phyloP scores from a whole-genome alignment of 2,888 invertebrate genomes.

The Drosophila subsilvestris region DNA sequence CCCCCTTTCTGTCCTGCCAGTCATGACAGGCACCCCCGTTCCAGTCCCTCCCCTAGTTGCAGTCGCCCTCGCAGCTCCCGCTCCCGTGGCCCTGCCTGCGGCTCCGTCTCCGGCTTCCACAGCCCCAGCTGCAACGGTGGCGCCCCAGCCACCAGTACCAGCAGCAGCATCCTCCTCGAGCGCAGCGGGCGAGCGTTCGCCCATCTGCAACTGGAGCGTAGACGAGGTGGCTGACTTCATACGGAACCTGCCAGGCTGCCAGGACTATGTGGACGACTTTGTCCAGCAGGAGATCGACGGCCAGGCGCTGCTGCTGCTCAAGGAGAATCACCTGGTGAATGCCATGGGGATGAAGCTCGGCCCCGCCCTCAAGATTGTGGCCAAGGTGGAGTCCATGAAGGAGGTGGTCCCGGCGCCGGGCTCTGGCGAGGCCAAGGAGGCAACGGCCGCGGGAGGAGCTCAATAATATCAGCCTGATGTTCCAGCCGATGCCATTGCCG shows the following conservation, averaged over 20 bases:
- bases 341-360: slow-evolving; percentile 98
- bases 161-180: slow-evolving; percentile 17
- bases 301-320: slow-evolving; percentile 94
- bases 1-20: not conserved
- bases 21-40: not conserved
- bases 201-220: slow-evolving; percentile 87
- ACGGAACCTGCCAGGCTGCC: slow-evolving; percentile 94
- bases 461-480: slow-evolving; percentile 53
- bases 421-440: slow-evolving; percentile 52
- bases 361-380: slow-evolving; percentile 97
- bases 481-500: slow-evolving; percentile 19
- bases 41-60: not conserved
- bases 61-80: not conserved
- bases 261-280: slow-evolving; percentile 97
- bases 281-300: slow-evolving; percentile 98
- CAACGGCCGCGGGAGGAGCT: slow-evolving; percentile 21
- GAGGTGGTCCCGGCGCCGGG: slow-evolving; percentile 68
- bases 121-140: slow-evolving; percentile 12
- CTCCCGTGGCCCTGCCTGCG: not conserved
- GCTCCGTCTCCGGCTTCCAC: slow-evolving; percentile 17
- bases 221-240: slow-evolving; percentile 95
- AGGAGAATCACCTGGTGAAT: slow-evolving; percentile 96
- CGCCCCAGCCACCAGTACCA: slow-evolving; percentile 15
- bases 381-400: slow-evolving; percentile 92
- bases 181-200: slow-evolving; percentile 62